Percentiles rank a stretch among this genome's conserved stretches.
phyloP scores from a whole-genome alignment of 2,888 invertebrate genomes.

The Epirrhoe alternata region DNA sequence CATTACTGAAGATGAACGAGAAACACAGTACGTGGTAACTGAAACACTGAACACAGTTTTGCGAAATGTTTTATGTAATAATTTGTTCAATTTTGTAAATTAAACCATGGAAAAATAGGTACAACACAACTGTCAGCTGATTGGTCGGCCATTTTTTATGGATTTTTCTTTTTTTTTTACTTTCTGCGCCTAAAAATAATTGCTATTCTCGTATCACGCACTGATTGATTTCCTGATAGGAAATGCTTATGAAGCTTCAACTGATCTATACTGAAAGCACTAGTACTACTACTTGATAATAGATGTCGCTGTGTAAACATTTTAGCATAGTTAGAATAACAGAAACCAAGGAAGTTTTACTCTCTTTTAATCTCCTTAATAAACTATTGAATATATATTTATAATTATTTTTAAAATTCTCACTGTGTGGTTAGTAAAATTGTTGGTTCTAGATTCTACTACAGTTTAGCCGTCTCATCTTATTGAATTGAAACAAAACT shows the following conservation, averaged over 20 bases:
- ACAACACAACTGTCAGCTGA: slow-evolving; percentile 77
- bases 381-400: no score
- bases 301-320: not conserved
- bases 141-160: slow-evolving; percentile 60
- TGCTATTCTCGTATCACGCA: slow-evolving; percentile 4
- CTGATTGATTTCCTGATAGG: not conserved
- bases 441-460: no score
- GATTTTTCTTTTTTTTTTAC: slow-evolving; percentile 22
- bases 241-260: not conserved
- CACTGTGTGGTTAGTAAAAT: no score
- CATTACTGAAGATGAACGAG: slow-evolving; percentile 50
- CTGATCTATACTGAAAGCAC: not conserved
- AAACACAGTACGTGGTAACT: slow-evolving; percentile 45
- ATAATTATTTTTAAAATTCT: no score
- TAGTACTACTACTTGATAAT: not conserved
- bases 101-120: slow-evolving; percentile 74
- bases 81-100: slow-evolving; percentile 67
- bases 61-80: slow-evolving; percentile 77
- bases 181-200: slow-evolving; percentile 1
- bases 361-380: no score
- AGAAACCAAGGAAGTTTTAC: no score
- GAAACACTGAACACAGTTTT: slow-evolving; percentile 48
- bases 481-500: no score
- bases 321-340: not conserved
- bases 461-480: no score